Evolutionary conservation across 2,888 invertebrate species (phyloP).

Genomic region (Tricholauxania praeusta): DNA sequence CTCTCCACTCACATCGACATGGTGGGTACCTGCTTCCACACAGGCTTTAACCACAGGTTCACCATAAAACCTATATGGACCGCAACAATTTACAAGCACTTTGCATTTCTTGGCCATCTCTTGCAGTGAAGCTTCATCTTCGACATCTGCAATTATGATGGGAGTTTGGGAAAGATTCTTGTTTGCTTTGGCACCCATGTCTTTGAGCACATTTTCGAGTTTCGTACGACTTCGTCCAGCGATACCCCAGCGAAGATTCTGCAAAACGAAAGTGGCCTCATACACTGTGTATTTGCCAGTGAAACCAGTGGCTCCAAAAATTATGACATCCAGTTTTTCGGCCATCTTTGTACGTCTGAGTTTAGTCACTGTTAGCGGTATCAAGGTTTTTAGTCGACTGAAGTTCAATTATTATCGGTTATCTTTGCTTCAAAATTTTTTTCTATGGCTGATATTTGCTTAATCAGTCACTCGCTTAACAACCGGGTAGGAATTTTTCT

Average conservation of each 20-base stretch:
- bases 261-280: constrained; percentile 71
- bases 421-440: too few species aligned
- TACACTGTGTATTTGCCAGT: constrained; percentile 89
- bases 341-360: constrained; percentile 59
- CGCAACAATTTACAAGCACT: constrained; percentile 91
- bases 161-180: constrained; percentile 72
- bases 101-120: constrained; percentile 85
- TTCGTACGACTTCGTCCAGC: constrained; percentile 80
- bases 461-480: too few species aligned
- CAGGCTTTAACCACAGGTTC: constrained; percentile 92
- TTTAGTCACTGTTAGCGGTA: too few species aligned
- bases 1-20: constrained; percentile 95
- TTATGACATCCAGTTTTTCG: constrained; percentile 78
- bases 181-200: constrained; percentile 70
- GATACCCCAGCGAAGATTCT: constrained; percentile 84
- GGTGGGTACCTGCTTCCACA: constrained; percentile 82
- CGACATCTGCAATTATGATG: constrained; percentile 83
- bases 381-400: too few species aligned
- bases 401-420: too few species aligned
- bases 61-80: constrained; percentile 90
- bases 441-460: too few species aligned
- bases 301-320: constrained; percentile 94
- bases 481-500: too few species aligned
- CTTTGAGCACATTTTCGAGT: constrained; percentile 68
- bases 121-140: constrained; percentile 78